phyloP scores from a whole-genome alignment of 2,113 vertebrate genomes.

The Myiozetetes cayanensis region DNA sequence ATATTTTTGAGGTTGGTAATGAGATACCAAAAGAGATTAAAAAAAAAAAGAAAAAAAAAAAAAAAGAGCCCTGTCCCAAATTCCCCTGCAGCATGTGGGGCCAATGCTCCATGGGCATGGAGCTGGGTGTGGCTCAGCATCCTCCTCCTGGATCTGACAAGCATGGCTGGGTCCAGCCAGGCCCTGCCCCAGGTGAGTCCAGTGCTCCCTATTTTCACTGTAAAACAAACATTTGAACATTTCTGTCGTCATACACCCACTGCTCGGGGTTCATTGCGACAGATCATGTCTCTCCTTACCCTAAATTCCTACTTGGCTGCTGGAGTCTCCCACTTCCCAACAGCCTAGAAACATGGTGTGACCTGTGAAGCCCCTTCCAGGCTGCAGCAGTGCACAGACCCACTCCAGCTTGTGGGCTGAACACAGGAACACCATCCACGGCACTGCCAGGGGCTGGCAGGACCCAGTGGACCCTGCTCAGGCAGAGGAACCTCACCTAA shows the following conservation, averaged over 20 bases:
- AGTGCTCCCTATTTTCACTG: rapidly evolving
- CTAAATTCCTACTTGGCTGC: not conserved
- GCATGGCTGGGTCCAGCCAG: rapidly evolving
- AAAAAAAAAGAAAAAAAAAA: not conserved
- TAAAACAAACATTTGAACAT: not conserved
- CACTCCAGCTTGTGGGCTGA: rapidly evolving
- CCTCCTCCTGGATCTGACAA: rapidly evolving
- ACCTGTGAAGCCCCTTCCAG: not conserved
- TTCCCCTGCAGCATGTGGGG: conserved; percentile 10
- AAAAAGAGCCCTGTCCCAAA: not conserved
- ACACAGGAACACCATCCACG: rapidly evolving
- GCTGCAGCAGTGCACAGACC: not conserved
- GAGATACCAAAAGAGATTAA: conserved; percentile 20
- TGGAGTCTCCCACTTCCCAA: not conserved
- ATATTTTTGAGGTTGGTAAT: conserved; percentile 67
- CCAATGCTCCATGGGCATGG: not conserved
- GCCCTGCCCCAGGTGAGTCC: not conserved
- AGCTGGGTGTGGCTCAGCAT: not conserved
- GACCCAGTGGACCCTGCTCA: rapidly evolving
- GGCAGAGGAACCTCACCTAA: not conserved
- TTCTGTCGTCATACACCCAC: rapidly evolving
- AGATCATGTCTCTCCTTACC: not conserved
- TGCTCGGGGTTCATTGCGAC: rapidly evolving
- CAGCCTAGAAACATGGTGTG: not conserved
- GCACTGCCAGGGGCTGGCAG: not conserved